Evolutionary conservation across 2,888 invertebrate genomes (phyloP).

Genomic region (Mesorhabditis spiculigera): DNA sequence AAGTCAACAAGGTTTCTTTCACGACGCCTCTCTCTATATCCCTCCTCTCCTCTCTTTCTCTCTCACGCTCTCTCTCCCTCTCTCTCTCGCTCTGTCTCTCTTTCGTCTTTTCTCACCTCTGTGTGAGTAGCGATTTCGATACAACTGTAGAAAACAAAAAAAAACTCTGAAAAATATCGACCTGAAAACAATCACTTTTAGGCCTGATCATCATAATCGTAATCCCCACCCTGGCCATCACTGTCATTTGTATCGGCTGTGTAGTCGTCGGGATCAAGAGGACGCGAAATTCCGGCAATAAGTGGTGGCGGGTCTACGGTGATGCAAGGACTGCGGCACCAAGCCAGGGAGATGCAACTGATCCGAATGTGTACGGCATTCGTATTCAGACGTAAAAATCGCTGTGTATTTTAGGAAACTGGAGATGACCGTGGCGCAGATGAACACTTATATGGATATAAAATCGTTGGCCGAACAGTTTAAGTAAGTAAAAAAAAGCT

Average conservation of each 20-base stretch:
- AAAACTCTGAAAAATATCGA: too few species aligned
- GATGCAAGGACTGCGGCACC: neutral
- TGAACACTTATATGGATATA: slow-evolving; percentile 36
- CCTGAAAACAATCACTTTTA: neutral
- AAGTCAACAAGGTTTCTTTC: too few species aligned
- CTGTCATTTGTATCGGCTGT: neutral
- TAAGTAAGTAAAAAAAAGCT: slow-evolving; percentile 12
- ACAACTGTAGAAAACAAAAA: too few species aligned
- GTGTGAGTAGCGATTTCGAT: too few species aligned
- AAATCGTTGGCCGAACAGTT: slow-evolving; percentile 25
- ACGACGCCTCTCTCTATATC: too few species aligned
- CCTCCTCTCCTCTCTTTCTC: too few species aligned
- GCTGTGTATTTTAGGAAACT: slow-evolving; percentile 3
- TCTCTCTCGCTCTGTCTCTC: too few species aligned
- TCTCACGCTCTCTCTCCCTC: too few species aligned
- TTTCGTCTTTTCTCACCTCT: too few species aligned
- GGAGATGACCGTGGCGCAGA: neutral
- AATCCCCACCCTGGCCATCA: neutral
- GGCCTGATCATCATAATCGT: neutral
- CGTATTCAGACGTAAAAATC: too few species aligned
- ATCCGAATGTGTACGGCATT: neutral
- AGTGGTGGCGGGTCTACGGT: slow-evolving; percentile 1
- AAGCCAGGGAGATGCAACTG: neutral
- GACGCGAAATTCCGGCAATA: neutral
- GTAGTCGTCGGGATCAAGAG: neutral